These are phyloP conservation scores for Eulemur albifrons DNA, from an alignment of 2,797 vertebrate species.

Conservation along the genomic window DNA sequence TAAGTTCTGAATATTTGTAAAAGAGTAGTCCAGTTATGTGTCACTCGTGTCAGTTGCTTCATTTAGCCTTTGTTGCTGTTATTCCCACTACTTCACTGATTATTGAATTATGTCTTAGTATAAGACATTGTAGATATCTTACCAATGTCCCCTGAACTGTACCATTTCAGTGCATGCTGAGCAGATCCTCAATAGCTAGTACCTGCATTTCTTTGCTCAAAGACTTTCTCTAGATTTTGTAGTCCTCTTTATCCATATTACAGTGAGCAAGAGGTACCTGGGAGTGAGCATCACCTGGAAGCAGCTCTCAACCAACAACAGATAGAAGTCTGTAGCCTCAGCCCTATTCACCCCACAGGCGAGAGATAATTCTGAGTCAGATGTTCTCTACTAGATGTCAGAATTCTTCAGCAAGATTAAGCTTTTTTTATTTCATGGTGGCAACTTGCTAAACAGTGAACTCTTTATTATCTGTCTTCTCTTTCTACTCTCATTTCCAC, in stretches of 20 bases:
- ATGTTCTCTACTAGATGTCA: not conserved
- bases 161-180: not conserved
- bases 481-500: not conserved
- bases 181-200: not conserved
- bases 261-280: not conserved
- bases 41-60: not conserved
- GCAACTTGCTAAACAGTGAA: not conserved
- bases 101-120: not conserved
- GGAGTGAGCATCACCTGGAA: accelerated
- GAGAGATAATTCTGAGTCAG: not conserved
- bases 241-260: accelerated
- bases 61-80: not conserved
- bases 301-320: accelerated
- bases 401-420: not conserved
- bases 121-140: not conserved
- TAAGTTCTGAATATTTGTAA: not conserved
- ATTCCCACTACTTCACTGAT: not conserved
- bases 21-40: not conserved
- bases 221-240: not conserved
- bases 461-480: not conserved
- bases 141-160: not conserved
- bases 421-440: not conserved
- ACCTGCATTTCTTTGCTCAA: not conserved
- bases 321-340: not conserved
- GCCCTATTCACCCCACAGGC: accelerated